Evolutionary conservation across 2,888 invertebrate genomes (phyloP), one percentile per base, ranked within the genome.

Genomic region (Melanargia galathea): DNA sequence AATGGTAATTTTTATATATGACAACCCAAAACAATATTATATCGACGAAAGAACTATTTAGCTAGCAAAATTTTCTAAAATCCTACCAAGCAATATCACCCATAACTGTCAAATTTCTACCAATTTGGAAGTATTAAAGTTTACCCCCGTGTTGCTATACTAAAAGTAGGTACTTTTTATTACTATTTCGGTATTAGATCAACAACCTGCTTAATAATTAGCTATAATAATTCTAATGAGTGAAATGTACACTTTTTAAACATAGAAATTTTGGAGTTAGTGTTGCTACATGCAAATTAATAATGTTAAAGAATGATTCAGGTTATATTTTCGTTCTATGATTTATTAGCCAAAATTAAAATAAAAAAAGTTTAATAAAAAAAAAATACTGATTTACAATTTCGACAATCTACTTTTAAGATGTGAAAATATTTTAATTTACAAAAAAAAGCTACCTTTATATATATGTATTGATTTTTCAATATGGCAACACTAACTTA

Each of bases 401-500:
- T 62, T 60, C 60, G 60, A 60, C 56, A 52, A 60, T 56, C 61
- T 55, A 51, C 59, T 43, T 43, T 22, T 24, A 49, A 48, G 33
- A 57, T 45, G 11, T 57, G 38, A 62, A 46, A 24, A 38, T 48
- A 22, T 49, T 63, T 43, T n/a, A n/a, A n/a, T 16, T 43, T 45
- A 46, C 54, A 45, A 26, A 38, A 57, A 68, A 66, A 68, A 56
- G 48, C 67, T 71, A 69, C 62, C 63, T 6, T 35, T 33, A n/a
- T n/a, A n/a, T n/a, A n/a, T 8, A 18, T 58, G 6, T 52, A 35
- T 46, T 20, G 26, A 54, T 63, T 51, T 52, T 63, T 52, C 46
- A 62, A 74, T 72, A 80, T 81, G 79, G 86, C 86, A 84, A 86
- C 84, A 84, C 85, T 76, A 81, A 78, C 62, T 70, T 65, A 71